Evolutionary conservation across 1,140 invertebrate genomes (phyloP), one percentile per base, ranked within the genome.

Genomic region (Monomorium pharaonis): DNA sequence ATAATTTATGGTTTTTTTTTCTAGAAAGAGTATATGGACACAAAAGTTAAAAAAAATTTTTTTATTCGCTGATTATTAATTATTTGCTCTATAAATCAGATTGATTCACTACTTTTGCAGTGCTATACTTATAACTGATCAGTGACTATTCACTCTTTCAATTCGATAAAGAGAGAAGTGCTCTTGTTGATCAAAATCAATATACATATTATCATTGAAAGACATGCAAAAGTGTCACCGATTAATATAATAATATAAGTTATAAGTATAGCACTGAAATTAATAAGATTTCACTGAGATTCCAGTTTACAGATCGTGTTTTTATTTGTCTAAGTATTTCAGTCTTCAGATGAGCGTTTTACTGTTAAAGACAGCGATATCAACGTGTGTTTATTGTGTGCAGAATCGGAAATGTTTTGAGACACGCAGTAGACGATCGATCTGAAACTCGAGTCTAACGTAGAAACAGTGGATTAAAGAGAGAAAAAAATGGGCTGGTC

Each of bases 401-500:
- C n/a, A 49, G n/a, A 63, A 65, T 2, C 27, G 44, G 44, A 49
- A 78, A 78, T 30, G 33, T 78, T 78, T 30, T 33, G 18, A 63
- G 42, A 33, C 14, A 49, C 27, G 56, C 24, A 47, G 42, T 12
- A 62, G 58, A 49, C 30, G 37, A 76, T 84, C 72, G 44, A 76
- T 62, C 58, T 44, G 10, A 14, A 76, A 65, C 24, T 76, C 62
- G 42, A 37, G 14, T 76, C 44, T 76, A 76, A 74, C 37, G 27
- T n/a, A 69, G 60, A 18, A 24, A 70, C 51, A 81, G 47, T 74
- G 33, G 9, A 33, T 58, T 84, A 12, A 51, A 44, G 54, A 27
- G 27, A 56, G 60, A 84, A 84, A 74, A 56, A 74, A 74, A 80
- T 62, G n/a, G 37, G 49, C 58, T 24, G 47, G 67, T 65, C 70